These are phyloP conservation scores for Venustaconcha ellipsiformis DNA, from an alignment of 1,140 invertebrate genomes.

Conservation along the genomic window DNA sequence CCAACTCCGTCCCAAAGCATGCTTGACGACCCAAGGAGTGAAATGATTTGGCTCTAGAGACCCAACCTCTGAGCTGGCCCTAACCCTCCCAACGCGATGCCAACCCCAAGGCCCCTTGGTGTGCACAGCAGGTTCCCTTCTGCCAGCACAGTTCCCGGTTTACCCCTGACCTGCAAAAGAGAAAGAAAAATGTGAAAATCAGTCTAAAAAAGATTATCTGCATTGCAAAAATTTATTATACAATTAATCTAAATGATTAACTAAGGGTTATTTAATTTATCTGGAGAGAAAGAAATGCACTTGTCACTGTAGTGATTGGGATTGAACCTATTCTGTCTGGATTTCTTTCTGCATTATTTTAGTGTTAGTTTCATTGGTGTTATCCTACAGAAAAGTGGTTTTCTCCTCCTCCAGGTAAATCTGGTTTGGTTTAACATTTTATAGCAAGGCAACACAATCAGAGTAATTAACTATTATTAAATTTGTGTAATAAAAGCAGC, in stretches of 20 bases:
- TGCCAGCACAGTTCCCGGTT: constrained; percentile 37
- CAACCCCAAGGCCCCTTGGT: constrained; percentile 38
- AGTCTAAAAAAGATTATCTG: background rate
- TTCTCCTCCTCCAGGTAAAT: no score
- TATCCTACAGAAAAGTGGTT: no score
- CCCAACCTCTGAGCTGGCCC: constrained; percentile 48
- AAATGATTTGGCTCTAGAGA: constrained; percentile 43
- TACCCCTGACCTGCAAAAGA: constrained; percentile 41
- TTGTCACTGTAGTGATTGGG: background rate
- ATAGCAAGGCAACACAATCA: no score
- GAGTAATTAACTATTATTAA: no score
- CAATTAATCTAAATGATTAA: constrained; percentile 6
- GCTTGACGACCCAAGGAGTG: constrained; percentile 17
- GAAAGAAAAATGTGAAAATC: constrained; percentile 10
- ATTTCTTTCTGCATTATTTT: background rate
- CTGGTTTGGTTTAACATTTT: no score
- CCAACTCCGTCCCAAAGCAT: background rate
- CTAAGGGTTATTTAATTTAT: background rate
- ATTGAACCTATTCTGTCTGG: background rate
- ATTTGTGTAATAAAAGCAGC: no score
- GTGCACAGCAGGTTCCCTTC: constrained; percentile 28
- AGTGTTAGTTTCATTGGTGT: background rate
- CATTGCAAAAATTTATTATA: background rate
- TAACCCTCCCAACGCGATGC: constrained; percentile 47
- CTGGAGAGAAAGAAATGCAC: background rate